Percentiles rank a stretch among this genome's conserved stretches.
Conservation (phyloP, 2,797 vertebrate species). For the Dipus sagitta region DNA sequence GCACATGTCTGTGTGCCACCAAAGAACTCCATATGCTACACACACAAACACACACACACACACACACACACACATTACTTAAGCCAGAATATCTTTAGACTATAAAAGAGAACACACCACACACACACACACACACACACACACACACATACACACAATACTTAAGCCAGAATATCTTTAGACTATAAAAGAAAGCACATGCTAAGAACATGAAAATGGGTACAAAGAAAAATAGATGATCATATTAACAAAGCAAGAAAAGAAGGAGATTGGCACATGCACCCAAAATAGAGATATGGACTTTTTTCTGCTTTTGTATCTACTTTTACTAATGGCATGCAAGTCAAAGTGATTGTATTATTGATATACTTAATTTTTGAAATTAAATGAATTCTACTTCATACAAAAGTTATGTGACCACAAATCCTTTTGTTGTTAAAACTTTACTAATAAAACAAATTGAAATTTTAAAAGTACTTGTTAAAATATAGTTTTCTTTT, state of each 20-base stretch:
- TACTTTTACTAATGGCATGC: background rate
- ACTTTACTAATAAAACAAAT: background rate
- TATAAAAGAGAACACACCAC: no score
- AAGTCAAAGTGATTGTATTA: background rate
- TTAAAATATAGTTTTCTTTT: background rate
- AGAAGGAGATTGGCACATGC: background rate
- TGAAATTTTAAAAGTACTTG: background rate
- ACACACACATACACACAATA: no score
- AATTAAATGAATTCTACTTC: background rate
- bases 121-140: no score
- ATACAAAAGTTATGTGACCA: background rate
- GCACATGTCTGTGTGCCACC: background rate
- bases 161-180: background rate
- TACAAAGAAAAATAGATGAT: background rate
- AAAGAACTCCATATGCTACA: background rate
- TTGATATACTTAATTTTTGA: background rate
- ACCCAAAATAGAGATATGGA: background rate
- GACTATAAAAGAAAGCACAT: slow-evolving; percentile 32
- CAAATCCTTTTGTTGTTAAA: background rate
- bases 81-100: no score
- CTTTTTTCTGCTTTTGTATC: background rate
- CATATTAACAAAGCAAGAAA: background rate
- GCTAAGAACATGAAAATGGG: background rate
- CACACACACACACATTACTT: no score
- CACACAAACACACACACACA: background rate